These are phyloP conservation scores for Amblyjoppa proteus DNA, from an alignment of 2,888 invertebrate species.

Conservation along the genomic window DNA sequence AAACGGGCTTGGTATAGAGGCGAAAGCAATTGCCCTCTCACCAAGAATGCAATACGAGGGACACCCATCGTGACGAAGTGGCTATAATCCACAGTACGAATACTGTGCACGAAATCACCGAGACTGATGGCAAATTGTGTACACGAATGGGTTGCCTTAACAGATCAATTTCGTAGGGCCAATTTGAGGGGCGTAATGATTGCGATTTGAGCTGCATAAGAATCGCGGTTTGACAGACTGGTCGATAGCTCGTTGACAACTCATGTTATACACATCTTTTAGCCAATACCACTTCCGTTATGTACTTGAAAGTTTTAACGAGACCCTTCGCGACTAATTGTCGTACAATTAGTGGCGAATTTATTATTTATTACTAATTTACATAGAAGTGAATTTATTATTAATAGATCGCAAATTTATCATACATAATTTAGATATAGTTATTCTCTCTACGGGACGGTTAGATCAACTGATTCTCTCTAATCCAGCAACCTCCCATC, in stretches of 20 bases:
- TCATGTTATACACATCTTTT: no score
- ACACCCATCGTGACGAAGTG: conserved; percentile 30
- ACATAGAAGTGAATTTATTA: no score
- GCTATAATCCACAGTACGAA: conserved; percentile 30
- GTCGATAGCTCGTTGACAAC: no score
- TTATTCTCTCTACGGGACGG: not conserved
- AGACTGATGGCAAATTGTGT: conserved; percentile 51
- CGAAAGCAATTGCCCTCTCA: conserved; percentile 34
- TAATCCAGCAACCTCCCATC: not conserved
- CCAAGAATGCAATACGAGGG: conserved; percentile 12
- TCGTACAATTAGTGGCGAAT: no score
- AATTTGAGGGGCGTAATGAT: conserved; percentile 18
- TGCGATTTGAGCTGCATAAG: conserved; percentile 6
- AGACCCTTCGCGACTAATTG: no score
- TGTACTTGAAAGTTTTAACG: not conserved
- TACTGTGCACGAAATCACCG: conserved; percentile 19
- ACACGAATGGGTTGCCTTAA: conserved; percentile 17
- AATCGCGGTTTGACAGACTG: not conserved
- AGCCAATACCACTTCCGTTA: conserved; percentile 6
- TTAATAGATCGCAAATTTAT: no score
- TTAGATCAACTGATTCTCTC: not conserved
- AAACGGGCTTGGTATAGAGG: not conserved
- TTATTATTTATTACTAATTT: no score
- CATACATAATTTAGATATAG: no score
- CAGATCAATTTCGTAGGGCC: conserved; percentile 20